Conservation (phyloP, 1,140 invertebrate species). For the Neodiprion pinetum region DNA sequence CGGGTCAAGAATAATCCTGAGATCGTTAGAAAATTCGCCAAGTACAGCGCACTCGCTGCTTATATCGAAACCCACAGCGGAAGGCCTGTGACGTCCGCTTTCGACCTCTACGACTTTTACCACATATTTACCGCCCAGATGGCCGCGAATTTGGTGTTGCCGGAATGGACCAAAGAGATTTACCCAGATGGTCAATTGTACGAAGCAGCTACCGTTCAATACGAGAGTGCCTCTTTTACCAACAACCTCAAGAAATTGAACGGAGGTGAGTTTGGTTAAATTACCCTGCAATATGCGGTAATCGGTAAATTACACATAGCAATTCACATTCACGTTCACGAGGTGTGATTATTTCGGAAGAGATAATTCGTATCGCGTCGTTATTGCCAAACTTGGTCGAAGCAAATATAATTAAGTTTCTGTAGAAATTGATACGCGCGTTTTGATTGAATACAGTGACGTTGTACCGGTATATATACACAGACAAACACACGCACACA, state of each 20-base stretch:
- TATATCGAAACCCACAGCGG: conserved; percentile 39
- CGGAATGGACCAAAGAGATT: conserved; percentile 39
- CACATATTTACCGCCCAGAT: conserved; percentile 36
- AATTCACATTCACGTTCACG: no score
- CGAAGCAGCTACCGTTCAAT: conserved; percentile 47
- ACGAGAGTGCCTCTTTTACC: conserved; percentile 53
- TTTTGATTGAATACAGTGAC: no score
- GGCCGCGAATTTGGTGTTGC: conserved; percentile 37
- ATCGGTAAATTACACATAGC: neutral
- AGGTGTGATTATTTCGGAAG: neutral
- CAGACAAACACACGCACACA: no score
- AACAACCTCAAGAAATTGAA: conserved; percentile 52
- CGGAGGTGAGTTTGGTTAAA: conserved; percentile 47
- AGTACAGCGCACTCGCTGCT: conserved; percentile 32
- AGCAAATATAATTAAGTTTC: no score
- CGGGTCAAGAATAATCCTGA: conserved; percentile 12
- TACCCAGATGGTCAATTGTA: conserved; percentile 36
- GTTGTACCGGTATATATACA: no score
- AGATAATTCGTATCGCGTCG: no score
- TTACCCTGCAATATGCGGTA: neutral
- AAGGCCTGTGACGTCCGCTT: conserved; percentile 30
- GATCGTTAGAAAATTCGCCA: conserved; percentile 21
- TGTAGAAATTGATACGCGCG: no score
- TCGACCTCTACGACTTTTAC: conserved; percentile 35
- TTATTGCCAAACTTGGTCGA: no score